Evolutionary conservation across 2,797 vertebrate species (phyloP), one percentile per base, ranked within the genome.

Genomic region (Crax fasciolata): DNA sequence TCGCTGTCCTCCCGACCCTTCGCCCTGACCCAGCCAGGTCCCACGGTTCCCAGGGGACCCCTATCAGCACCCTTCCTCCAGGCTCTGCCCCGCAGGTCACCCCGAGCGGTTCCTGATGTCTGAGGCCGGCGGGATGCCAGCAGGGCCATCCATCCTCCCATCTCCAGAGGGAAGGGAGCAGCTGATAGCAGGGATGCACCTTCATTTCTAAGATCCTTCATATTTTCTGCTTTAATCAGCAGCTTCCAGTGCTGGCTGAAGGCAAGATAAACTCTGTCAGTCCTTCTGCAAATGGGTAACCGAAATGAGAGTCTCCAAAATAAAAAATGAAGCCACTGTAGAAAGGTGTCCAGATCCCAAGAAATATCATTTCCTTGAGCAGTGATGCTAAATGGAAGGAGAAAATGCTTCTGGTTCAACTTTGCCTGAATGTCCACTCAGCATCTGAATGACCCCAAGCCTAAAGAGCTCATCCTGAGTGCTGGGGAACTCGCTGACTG

Each of bases 181-280:
- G 86, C 78, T 43, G 16, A 62, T 32, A 55, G 75, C 80, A 41
- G 66, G 17, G 76, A 55, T 15, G 65, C 71, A 81, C 85, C 87
- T 75, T 32, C n/a, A 48, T 28, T 52, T 76, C 86, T 74, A 93
- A 94, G 84, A 66, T 35, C 62, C 13, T 1, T 89, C 89, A 70
- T 87, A 91, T 91, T 96, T 91, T 92, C 85, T 90, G 70, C 74
- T 81, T 83, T 94, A 89, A 95, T 92, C 93, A 92, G 86, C 89
- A 89, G 93, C 81, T 86, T 46, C 63, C 49, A 48, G 68, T 0
- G 77, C 73, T 85, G 88, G 90, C 90, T 89, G 93, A 93, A 72
- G 59, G 72, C 24, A 13, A 94, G 96, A 96, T 93, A 97, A 97
- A 96, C 87, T 51, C 93, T 90, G 87, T 93, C 95, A 89, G 18